Conservation (phyloP, 2,113 vertebrate species). For the Silurus glanis region DNA sequence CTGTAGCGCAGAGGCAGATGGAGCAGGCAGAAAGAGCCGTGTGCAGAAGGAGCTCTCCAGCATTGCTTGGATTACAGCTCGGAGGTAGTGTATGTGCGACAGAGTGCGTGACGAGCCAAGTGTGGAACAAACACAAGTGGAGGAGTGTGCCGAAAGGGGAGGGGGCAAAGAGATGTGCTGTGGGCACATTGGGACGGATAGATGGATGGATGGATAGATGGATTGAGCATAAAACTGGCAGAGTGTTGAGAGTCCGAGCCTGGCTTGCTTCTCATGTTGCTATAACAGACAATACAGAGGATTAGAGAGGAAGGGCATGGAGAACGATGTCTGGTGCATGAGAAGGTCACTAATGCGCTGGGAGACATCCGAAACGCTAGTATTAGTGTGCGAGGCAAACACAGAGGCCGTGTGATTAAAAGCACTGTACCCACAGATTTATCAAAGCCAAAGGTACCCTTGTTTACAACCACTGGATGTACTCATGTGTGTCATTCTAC, state of each 20-base stretch:
- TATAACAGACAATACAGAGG: constrained; percentile 9
- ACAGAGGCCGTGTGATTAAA: constrained; percentile 32
- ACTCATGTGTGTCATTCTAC: constrained; percentile 25
- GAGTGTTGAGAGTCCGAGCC: constrained; percentile 9
- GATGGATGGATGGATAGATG: no score
- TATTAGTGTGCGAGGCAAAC: constrained; percentile 13
- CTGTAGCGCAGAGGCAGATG: constrained; percentile 38
- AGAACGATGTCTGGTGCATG: background rate
- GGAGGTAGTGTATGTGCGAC: constrained; percentile 10
- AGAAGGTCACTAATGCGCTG: constrained; percentile 38
- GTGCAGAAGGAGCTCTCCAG: constrained; percentile 33
- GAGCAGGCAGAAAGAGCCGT: constrained; percentile 20
- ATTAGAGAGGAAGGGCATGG: constrained; percentile 20
- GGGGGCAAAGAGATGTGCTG: background rate
- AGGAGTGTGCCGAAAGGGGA: background rate
- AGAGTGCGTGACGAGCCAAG: constrained; percentile 32
- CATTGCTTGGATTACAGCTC: constrained; percentile 42
- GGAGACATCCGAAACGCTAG: constrained; percentile 2
- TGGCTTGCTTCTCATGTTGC: constrained; percentile 22
- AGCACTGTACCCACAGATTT: constrained; percentile 14
- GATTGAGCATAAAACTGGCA: constrained; percentile 23
- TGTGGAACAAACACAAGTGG: constrained; percentile 27
- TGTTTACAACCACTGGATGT: constrained; percentile 36
- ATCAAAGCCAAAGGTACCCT: constrained; percentile 16
- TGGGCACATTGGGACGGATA: constrained; percentile 18